Percentiles rank a stretch among this genome's conserved stretches.
Evolutionary conservation across 2,113 vertebrate genomes (phyloP).

Genomic region (Plectropomus leopardus): DNA sequence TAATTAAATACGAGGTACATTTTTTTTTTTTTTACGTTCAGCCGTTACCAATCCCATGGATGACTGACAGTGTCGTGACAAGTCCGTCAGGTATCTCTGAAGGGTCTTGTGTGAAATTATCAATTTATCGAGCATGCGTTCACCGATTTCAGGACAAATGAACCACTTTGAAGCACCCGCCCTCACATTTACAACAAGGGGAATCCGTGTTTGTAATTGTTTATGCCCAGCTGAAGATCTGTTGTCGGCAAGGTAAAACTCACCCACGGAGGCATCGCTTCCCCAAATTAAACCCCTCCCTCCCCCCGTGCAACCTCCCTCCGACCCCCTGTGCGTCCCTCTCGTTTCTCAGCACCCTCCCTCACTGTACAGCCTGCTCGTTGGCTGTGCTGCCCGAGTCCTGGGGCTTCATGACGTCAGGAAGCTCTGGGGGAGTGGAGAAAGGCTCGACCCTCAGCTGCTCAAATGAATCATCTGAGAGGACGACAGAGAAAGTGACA

Average conservation of each 20-base stretch:
- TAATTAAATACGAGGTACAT: constrained; percentile 83
- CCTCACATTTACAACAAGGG: constrained; percentile 59
- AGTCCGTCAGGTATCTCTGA: constrained; percentile 71
- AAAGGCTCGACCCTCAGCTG: constrained; percentile 90
- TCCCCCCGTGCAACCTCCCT: constrained; percentile 38
- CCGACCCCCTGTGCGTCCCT: constrained; percentile 37
- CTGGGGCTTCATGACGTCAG: constrained; percentile 95
- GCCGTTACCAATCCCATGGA: constrained; percentile 66
- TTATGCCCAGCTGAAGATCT: constrained; percentile 63
- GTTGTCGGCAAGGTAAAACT: constrained; percentile 46
- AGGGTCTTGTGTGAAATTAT: constrained; percentile 72
- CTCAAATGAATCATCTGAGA: constrained; percentile 91
- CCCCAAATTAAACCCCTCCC: constrained; percentile 57
- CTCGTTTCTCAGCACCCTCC: constrained; percentile 8
- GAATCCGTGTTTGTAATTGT: constrained; percentile 57
- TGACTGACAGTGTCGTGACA: constrained; percentile 79
- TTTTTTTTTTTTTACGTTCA: constrained; percentile 66
- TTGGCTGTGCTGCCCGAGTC: constrained; percentile 92
- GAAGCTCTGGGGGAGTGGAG: constrained; percentile 93
- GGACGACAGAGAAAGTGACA: not conserved
- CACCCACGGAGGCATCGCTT: constrained; percentile 52
- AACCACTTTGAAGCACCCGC: constrained; percentile 50
- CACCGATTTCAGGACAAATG: constrained; percentile 69
- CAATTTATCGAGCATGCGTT: constrained; percentile 73
- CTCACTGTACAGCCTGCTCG: constrained; percentile 93